These are phyloP conservation scores for Cephalotes varians DNA, from an alignment of 2,888 invertebrate genomes.

Conservation along the genomic window DNA sequence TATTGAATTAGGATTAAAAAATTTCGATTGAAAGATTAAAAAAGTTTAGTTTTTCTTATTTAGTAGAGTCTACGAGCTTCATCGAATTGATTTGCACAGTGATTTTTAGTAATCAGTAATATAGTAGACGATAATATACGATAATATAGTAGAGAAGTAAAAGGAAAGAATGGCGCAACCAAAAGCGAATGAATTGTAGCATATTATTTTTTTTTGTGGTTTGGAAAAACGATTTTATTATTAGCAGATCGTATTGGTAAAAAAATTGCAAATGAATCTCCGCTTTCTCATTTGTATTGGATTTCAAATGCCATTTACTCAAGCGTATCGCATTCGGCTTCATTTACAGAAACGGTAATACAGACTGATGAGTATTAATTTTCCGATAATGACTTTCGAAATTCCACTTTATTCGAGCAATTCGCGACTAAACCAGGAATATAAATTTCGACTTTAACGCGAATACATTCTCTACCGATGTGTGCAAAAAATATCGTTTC, in stretches of 20 bases:
- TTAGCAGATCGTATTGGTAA: background rate
- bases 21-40: background rate
- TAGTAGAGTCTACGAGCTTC: background rate
- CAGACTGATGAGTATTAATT: slow-evolving; percentile 35
- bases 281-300: slow-evolving; percentile 14
- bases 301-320: slow-evolving; percentile 14
- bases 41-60: background rate
- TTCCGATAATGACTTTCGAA: slow-evolving; percentile 41
- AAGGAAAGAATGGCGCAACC: background rate
- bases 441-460: slow-evolving; percentile 19
- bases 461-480: background rate
- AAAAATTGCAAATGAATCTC: slow-evolving; percentile 37
- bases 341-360: slow-evolving; percentile 33
- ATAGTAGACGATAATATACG: too few relatives aligned
- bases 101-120: background rate
- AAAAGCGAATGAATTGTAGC: background rate
- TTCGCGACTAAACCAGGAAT: slow-evolving; percentile 29
- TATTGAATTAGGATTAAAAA: background rate
- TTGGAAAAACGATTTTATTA: slow-evolving; percentile 4
- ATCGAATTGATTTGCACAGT: background rate
- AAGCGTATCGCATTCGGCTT: slow-evolving; percentile 31
- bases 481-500: too few relatives aligned
- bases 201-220: slow-evolving; percentile 14
- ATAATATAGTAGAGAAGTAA: background rate
- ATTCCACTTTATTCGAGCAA: slow-evolving; percentile 38